These are phyloP conservation scores for Pristionchus entomophagus DNA, from an alignment of 2,888 invertebrate species.

Conservation along the genomic window DNA sequence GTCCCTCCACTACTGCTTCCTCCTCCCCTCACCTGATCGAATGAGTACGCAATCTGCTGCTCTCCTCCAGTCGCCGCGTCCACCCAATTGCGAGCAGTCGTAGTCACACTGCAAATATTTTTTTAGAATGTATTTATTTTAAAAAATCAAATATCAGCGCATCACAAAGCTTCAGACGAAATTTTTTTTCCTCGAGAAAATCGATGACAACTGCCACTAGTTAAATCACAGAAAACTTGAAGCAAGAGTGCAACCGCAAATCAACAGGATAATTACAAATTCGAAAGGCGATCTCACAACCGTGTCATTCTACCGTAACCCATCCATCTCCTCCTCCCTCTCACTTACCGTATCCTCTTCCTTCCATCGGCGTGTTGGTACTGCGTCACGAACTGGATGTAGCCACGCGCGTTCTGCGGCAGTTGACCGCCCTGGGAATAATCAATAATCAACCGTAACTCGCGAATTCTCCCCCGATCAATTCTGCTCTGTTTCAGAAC, in stretches of 20 bases:
- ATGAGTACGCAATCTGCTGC: constrained; percentile 79
- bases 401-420: constrained; percentile 90
- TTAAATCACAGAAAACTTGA: no score
- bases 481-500: no score
- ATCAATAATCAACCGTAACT: background rate
- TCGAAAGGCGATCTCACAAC: no score
- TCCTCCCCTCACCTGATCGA: constrained; percentile 78
- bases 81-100: constrained; percentile 96
- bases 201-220: no score
- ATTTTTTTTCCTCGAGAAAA: no score
- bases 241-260: background rate
- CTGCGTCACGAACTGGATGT: constrained; percentile 97
- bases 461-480: no score
- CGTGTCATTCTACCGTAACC: background rate
- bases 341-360: constrained; percentile 39
- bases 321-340: background rate
- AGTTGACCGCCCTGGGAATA: constrained; percentile 85
- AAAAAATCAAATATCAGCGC: no score
- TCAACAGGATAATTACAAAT: no score
- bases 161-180: no score
- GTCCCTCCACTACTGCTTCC: background rate
- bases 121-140: background rate
- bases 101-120: constrained; percentile 86
- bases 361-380: constrained; percentile 98
- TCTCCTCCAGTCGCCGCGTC: constrained; percentile 84